Percentiles rank a stretch among this genome's conserved stretches.
phyloP scores from a whole-genome alignment of 2,888 invertebrate species.

The Nymphalis polychloros region DNA sequence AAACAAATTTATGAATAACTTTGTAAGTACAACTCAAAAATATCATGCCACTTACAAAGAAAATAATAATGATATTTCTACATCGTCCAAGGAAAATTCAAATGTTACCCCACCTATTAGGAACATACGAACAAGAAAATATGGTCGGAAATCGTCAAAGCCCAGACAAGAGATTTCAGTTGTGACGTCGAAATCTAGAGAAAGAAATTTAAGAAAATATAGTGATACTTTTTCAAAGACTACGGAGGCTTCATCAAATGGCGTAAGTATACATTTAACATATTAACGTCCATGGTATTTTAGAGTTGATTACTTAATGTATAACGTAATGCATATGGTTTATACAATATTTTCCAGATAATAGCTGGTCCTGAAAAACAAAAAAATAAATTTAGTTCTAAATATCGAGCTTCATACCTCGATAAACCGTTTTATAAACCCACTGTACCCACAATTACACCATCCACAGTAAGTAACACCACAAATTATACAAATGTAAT shows the following conservation, averaged over 20 bases:
- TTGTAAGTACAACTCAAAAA: constrained; percentile 57
- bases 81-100: constrained; percentile 46
- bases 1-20: constrained; percentile 49
- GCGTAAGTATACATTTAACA: constrained; percentile 57
- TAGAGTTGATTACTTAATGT: too few relatives aligned
- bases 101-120: constrained; percentile 57
- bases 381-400: constrained; percentile 81
- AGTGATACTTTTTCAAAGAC: constrained; percentile 68
- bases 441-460: constrained; percentile 83
- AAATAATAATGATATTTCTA: constrained; percentile 43
- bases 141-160: constrained; percentile 54
- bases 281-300: neutral
- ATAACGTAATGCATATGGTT: constrained; percentile 10
- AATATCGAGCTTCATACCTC: constrained; percentile 78
- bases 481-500: constrained; percentile 36
- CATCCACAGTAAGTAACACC: constrained; percentile 76
- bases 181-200: constrained; percentile 52
- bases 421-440: constrained; percentile 83
- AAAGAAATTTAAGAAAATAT: constrained; percentile 61
- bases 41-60: constrained; percentile 71
- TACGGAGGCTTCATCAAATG: constrained; percentile 69
- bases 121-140: constrained; percentile 69
- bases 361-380: constrained; percentile 72
- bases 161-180: constrained; percentile 48
- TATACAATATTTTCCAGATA: constrained; percentile 59